These are phyloP conservation scores for Leptopilina boulardi DNA, from an alignment of 1,140 invertebrate species.

Conservation along the genomic window DNA sequence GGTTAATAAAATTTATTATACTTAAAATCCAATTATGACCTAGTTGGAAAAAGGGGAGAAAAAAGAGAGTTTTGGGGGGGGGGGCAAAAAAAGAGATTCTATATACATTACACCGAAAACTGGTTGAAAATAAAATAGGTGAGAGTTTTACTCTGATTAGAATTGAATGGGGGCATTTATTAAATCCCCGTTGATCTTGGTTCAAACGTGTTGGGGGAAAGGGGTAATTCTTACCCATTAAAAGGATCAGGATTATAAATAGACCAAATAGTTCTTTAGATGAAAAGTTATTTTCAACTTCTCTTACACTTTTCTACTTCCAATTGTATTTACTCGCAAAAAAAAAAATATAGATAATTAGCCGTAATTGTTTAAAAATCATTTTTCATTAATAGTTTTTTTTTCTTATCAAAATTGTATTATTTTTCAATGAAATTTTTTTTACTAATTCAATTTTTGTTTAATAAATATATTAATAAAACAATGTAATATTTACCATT, in stretches of 20 bases:
- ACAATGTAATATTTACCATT: no score
- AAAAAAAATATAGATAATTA: background rate
- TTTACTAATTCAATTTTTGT: no score
- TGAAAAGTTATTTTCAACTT: constrained; percentile 32
- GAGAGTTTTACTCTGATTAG: constrained; percentile 11
- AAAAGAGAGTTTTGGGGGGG: no score
- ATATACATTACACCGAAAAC: background rate
- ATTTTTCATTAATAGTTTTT: no score
- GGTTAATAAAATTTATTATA: no score
- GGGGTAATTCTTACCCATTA: constrained; percentile 22
- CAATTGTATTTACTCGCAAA: background rate
- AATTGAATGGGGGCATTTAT: constrained; percentile 30
- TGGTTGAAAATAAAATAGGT: background rate
- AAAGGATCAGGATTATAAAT: constrained; percentile 26
- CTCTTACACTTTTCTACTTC: background rate
- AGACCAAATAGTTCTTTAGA: constrained; percentile 23
- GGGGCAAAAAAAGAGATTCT: background rate
- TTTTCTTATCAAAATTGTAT: no score
- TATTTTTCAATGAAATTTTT: no score
- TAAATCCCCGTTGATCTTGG: constrained; percentile 32
- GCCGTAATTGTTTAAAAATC: background rate
- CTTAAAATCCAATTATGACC: no score
- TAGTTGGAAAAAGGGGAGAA: no score
- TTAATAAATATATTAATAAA: no score
- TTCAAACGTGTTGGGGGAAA: constrained; percentile 10